Evolutionary conservation across 2,888 invertebrate species (phyloP).

Genomic region (Acronicta alni): DNA sequence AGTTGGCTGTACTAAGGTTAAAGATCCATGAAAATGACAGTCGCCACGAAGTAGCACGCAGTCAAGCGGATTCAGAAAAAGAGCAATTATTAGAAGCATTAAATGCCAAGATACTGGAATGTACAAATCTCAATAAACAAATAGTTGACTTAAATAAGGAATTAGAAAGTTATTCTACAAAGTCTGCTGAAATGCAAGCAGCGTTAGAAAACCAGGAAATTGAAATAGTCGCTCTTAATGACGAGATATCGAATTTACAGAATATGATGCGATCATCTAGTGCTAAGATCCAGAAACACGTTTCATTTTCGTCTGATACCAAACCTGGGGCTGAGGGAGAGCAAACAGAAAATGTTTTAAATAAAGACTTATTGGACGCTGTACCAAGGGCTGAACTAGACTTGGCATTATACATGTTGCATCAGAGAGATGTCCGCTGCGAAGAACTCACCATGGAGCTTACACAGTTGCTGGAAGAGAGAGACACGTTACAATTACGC

Average conservation of each 20-base stretch:
- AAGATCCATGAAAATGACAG: slow-evolving; percentile 85
- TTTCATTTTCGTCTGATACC: slow-evolving; percentile 83
- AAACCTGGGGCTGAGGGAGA: slow-evolving; percentile 71
- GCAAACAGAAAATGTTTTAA: slow-evolving; percentile 55
- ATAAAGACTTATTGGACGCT: slow-evolving; percentile 76
- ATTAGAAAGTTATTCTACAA: slow-evolving; percentile 88
- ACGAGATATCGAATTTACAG: slow-evolving; percentile 87
- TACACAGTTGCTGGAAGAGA: slow-evolving; percentile 94
- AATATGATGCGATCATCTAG: slow-evolving; percentile 70
- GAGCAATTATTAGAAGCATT: slow-evolving; percentile 71
- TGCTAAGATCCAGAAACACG: slow-evolving; percentile 82
- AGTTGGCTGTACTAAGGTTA: slow-evolving; percentile 86
- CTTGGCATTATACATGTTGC: slow-evolving; percentile 94
- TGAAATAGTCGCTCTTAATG: slow-evolving; percentile 93
- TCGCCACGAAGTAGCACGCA: slow-evolving; percentile 68
- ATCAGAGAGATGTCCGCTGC: slow-evolving; percentile 95
- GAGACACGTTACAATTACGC: slow-evolving; percentile 95
- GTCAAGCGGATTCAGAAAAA: slow-evolving; percentile 73
- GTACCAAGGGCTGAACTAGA: slow-evolving; percentile 92
- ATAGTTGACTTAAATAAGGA: slow-evolving; percentile 87
- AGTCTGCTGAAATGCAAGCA: slow-evolving; percentile 88
- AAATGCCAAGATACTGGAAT: slow-evolving; percentile 83
- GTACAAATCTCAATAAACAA: slow-evolving; percentile 83
- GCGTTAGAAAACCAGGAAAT: slow-evolving; percentile 92
- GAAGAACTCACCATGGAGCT: slow-evolving; percentile 96